phyloP scores from a whole-genome alignment of 1,140 invertebrate species.

The Lineus longissimus region DNA sequence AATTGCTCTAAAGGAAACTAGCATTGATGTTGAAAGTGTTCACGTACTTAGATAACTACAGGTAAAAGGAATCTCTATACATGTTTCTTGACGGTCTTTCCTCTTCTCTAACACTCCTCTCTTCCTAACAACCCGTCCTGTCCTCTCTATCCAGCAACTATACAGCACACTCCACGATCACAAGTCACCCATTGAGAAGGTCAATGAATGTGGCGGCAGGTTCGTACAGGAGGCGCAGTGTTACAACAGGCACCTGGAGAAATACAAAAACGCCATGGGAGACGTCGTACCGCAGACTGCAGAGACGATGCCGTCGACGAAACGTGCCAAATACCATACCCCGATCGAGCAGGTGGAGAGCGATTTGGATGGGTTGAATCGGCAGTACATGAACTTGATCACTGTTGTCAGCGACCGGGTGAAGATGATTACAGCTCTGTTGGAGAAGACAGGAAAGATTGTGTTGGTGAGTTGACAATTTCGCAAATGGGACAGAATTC shows the following conservation, averaged over 20 bases:
- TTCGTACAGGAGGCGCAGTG: background rate
- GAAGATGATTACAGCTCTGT: slow-evolving; percentile 34
- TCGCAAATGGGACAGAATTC: too few relatives aligned
- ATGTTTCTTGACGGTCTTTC: too few relatives aligned
- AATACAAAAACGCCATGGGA: slow-evolving; percentile 82
- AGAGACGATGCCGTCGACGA: slow-evolving; percentile 31
- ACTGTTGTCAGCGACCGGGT: slow-evolving; percentile 38
- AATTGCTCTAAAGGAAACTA: too few relatives aligned
- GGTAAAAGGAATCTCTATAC: too few relatives aligned
- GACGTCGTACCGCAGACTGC: slow-evolving; percentile 57
- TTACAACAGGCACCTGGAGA: slow-evolving; percentile 72
- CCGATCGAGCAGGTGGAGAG: slow-evolving; percentile 77
- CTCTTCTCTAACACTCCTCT: too few relatives aligned
- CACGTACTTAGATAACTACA: too few relatives aligned
- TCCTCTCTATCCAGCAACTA: slow-evolving; percentile 2
- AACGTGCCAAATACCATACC: slow-evolving; percentile 44
- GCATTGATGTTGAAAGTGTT: too few relatives aligned
- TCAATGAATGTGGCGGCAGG: background rate
- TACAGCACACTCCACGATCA: slow-evolving; percentile 3
- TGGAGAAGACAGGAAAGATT: slow-evolving; percentile 10
- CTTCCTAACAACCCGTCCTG: background rate
- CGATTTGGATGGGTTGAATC: slow-evolving; percentile 73
- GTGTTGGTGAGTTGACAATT: slow-evolving; percentile 12
- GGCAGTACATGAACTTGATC: slow-evolving; percentile 42
- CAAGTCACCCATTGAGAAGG: slow-evolving; percentile 1